Evolutionary conservation across 92 coral and sea anemone genomes (phyloP).

Genomic region (Metridium senile): DNA sequence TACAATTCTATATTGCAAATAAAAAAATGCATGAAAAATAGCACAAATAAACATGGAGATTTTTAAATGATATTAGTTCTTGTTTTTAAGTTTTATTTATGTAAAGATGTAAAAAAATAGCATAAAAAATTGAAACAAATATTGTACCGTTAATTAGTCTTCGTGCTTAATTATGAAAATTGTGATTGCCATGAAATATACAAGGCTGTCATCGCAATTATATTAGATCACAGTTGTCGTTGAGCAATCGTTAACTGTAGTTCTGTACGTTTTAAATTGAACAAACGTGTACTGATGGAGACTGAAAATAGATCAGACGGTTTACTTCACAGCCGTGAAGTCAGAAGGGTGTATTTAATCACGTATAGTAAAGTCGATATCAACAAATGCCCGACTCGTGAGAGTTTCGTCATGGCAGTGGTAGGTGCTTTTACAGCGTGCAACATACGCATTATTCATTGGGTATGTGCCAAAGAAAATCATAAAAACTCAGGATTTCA

Average conservation of each 20-base stretch:
- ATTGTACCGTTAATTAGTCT: no score
- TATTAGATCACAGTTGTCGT: no score
- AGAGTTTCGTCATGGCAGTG: background rate
- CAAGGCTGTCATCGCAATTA: no score
- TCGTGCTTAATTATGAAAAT: no score
- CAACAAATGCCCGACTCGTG: background rate
- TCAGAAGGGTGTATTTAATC: background rate
- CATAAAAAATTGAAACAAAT: no score
- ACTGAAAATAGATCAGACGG: background rate
- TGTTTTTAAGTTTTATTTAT: no score
- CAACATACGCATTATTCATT: background rate
- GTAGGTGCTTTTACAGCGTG: background rate
- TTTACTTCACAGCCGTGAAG: background rate
- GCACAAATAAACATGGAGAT: no score
- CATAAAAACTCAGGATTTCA: slow-evolving; percentile 6
- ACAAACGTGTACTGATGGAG: background rate
- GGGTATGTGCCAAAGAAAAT: background rate
- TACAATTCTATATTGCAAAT: background rate
- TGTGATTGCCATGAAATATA: no score
- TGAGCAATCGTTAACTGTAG: no score
- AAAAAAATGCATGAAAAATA: background rate
- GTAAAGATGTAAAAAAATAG: no score
- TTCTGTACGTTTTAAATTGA: background rate
- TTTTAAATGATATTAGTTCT: no score
- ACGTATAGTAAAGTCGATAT: background rate